Conservation (phyloP, 2,113 vertebrate species). For the Campylorhamphus procurvoides region DNA sequence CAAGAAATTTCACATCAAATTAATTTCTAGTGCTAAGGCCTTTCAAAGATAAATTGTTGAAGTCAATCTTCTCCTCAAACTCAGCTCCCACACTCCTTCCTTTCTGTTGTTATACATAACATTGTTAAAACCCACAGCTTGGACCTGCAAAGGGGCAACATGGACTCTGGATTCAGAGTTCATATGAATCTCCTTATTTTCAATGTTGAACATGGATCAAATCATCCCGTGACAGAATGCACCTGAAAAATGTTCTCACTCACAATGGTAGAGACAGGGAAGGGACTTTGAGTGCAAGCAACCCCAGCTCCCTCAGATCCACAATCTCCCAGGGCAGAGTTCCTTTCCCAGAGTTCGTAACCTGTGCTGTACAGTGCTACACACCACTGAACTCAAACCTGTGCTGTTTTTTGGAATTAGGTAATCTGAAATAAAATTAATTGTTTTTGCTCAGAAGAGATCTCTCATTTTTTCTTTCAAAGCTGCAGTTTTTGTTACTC, state of each 20-base stretch:
- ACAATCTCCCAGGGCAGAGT: not conserved
- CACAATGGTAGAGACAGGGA: rapidly evolving
- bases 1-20: not conserved
- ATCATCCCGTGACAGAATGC: not conserved
- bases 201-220: not conserved
- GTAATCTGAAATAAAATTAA: not conserved
- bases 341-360: not conserved
- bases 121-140: not conserved
- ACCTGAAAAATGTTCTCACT: not conserved
- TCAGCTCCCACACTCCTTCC: not conserved
- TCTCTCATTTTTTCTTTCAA: not conserved
- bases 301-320: not conserved
- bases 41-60: not conserved
- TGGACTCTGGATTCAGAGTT: not conserved
- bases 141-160: not conserved
- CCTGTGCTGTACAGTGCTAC: rapidly evolving
- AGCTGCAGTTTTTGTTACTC: not conserved
- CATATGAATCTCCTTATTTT: not conserved
- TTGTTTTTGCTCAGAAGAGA: not conserved
- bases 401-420: not conserved
- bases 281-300: not conserved
- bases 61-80: not conserved
- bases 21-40: not conserved
- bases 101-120: not conserved
- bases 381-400: not conserved